phyloP scores from a whole-genome alignment of 2,113 vertebrate genomes.

The Gallinago media region DNA sequence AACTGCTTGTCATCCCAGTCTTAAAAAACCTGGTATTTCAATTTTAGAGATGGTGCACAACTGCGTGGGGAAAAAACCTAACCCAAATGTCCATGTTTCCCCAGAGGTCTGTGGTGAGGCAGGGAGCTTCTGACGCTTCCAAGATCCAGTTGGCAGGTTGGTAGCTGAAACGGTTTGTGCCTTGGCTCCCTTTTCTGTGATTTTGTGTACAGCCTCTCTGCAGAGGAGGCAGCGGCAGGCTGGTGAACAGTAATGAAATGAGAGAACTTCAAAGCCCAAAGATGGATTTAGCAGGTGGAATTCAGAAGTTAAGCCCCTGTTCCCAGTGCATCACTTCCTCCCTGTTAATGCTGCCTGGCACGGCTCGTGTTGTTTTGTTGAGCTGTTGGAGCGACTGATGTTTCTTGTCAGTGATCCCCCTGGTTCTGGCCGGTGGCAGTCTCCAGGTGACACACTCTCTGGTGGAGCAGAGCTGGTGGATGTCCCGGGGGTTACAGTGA shows the following conservation, averaged over 20 bases:
- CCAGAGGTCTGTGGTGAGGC: neutral
- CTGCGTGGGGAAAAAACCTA: neutral
- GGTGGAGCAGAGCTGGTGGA: neutral
- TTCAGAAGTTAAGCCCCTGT: neutral
- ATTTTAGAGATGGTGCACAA: neutral
- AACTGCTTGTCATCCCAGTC: neutral
- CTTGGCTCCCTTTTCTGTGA: neutral
- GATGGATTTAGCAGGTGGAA: neutral
- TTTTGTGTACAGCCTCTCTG: neutral
- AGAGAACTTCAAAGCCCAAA: neutral
- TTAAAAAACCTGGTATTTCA: neutral
- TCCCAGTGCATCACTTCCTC: neutral
- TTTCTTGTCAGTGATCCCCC: neutral
- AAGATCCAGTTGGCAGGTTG: neutral
- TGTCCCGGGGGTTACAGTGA: neutral
- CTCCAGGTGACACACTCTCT: neutral
- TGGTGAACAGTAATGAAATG: neutral
- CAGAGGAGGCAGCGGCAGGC: neutral
- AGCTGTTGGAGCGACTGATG: neutral
- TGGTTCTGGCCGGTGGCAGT: accelerated
- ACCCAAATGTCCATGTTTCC: neutral
- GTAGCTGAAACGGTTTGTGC: neutral
- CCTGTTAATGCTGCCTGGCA: neutral
- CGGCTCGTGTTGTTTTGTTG: neutral
- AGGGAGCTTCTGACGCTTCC: neutral